Conservation (phyloP, 2,797 vertebrate genomes). For the Salarias fasciatus region DNA sequence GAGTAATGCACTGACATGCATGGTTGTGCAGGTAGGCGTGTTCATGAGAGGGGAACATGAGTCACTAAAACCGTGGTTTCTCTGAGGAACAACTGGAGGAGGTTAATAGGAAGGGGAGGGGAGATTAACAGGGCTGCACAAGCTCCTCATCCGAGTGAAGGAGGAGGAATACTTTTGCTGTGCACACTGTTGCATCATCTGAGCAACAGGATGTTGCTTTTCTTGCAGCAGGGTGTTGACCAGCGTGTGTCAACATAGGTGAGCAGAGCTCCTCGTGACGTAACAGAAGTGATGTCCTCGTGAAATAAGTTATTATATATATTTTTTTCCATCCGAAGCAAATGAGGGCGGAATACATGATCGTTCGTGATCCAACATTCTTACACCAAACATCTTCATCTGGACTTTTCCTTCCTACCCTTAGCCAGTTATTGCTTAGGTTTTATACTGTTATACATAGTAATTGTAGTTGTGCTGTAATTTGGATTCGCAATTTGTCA, state of each 20-base stretch:
- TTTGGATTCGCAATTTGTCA: too few relatives aligned
- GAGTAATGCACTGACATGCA: slow-evolving; percentile 9
- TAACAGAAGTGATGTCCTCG: slow-evolving; percentile 12
- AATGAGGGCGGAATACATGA: too few relatives aligned
- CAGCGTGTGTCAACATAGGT: slow-evolving; percentile 65
- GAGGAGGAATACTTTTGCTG: neutral
- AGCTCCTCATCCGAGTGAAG: neutral
- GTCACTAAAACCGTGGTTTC: slow-evolving; percentile 59
- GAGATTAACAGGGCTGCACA: neutral
- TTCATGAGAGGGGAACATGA: slow-evolving; percentile 43
- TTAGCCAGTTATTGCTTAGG: too few relatives aligned
- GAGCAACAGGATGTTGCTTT: slow-evolving; percentile 63
- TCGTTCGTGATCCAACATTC: neutral
- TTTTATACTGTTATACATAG: too few relatives aligned
- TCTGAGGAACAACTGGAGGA: slow-evolving; percentile 33
- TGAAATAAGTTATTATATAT: too few relatives aligned
- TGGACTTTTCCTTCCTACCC: too few relatives aligned
- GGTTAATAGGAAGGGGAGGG: slow-evolving; percentile 7
- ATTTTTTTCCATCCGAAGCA: too few relatives aligned
- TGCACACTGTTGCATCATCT: neutral
- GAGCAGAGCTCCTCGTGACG: slow-evolving; percentile 46
- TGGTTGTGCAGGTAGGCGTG: slow-evolving; percentile 19
- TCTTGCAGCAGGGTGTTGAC: slow-evolving; percentile 57
- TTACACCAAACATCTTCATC: too few relatives aligned
- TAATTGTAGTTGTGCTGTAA: too few relatives aligned